These are phyloP conservation scores for Megaleporinus macrocephalus DNA, from an alignment of 2,113 vertebrate species.

Conservation along the genomic window DNA sequence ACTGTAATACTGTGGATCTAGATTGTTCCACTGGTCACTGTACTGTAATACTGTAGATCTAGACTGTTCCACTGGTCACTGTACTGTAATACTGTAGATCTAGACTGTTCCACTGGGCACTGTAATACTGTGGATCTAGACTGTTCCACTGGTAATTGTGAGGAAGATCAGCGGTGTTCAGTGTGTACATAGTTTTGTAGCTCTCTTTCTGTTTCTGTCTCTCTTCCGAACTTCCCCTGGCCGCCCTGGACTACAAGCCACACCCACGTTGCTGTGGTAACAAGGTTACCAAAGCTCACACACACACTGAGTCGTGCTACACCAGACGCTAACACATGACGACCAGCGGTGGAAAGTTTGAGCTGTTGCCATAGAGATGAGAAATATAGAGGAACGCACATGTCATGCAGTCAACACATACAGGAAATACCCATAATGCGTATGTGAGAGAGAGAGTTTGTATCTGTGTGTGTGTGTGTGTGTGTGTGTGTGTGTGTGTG, in stretches of 20 bases:
- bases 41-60: neutral
- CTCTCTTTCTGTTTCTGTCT: neutral
- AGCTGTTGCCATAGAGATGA: slow-evolving; percentile 47
- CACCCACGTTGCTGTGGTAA: slow-evolving; percentile 43
- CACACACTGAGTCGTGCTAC: slow-evolving; percentile 13
- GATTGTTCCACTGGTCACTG: neutral
- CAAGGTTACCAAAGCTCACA: slow-evolving; percentile 56
- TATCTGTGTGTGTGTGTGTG: slow-evolving; percentile 7
- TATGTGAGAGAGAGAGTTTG: slow-evolving; percentile 1
- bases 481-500: slow-evolving; percentile 15
- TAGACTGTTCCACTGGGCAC: neutral
- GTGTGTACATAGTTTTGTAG: neutral
- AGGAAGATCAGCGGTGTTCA: neutral
- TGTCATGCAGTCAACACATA: slow-evolving; percentile 18
- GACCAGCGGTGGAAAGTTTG: slow-evolving; percentile 44
- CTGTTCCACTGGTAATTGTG: no score
- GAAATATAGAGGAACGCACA: neutral
- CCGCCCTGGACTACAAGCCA: slow-evolving; percentile 36
- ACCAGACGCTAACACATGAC: neutral
- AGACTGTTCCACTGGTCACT: neutral
- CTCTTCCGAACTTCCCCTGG: slow-evolving; percentile 46
- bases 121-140: no score
- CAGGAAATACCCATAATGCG: neutral
- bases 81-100: neutral
- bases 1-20: no score